These are phyloP conservation scores for Corythoichthys intestinalis DNA, from an alignment of 2,113 vertebrate species.

Conservation along the genomic window DNA sequence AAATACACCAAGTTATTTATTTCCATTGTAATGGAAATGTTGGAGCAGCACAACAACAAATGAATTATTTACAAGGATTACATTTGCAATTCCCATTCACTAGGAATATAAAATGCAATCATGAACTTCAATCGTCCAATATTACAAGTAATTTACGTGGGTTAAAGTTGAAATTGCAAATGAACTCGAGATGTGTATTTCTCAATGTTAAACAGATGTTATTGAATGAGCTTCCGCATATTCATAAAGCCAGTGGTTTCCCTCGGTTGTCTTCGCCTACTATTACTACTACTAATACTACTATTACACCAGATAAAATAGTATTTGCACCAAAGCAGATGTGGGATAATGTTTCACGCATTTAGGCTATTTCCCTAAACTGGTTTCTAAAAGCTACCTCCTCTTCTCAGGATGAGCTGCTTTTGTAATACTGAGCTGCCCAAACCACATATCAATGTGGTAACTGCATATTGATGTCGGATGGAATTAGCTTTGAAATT, in stretches of 20 bases:
- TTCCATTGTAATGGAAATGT: constrained; percentile 32
- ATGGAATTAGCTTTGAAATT: constrained; percentile 59
- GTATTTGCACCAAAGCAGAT: constrained; percentile 37
- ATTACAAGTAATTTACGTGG: constrained; percentile 33
- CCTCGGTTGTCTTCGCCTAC: constrained; percentile 22
- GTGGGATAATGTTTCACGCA: constrained; percentile 35
- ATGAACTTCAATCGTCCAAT: constrained; percentile 42
- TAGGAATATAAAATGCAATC: constrained; percentile 59
- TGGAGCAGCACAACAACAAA: constrained; percentile 28
- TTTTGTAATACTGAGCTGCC: constrained; percentile 44
- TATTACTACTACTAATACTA: constrained; percentile 29
- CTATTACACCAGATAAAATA: constrained; percentile 43
- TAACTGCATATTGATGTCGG: constrained; percentile 57
- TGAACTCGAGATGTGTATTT: constrained; percentile 29
- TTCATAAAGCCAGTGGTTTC: constrained; percentile 30
- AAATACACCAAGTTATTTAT: constrained; percentile 35
- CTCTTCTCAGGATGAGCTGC: constrained; percentile 5
- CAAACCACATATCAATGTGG: constrained; percentile 53
- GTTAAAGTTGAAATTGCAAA: constrained; percentile 47
- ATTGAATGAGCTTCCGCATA: constrained; percentile 20
- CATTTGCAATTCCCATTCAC: constrained; percentile 50
- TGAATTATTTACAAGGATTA: constrained; percentile 37
- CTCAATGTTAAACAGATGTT: constrained; percentile 51
- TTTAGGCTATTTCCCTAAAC: constrained; percentile 44
- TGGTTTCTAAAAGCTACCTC: constrained; percentile 18